phyloP scores from a whole-genome alignment of 2,797 vertebrate genomes.

The Australoheros facetus region DNA sequence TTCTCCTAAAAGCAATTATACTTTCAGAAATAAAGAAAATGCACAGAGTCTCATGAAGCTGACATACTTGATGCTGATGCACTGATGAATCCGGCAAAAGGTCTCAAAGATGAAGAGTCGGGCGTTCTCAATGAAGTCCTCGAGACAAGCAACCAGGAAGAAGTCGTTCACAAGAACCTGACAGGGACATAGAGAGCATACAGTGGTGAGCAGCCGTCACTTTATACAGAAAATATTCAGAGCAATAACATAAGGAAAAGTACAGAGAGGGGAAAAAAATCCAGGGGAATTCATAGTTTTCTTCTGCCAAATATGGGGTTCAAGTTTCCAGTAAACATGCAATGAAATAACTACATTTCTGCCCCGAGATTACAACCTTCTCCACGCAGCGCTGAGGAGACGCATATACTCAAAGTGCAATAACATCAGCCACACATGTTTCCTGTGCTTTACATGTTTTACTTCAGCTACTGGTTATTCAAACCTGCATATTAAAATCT shows the following conservation, averaged over 20 bases:
- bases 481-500: neutral
- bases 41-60: neutral
- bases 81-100: constrained; percentile 97
- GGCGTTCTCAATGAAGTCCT: constrained; percentile 98
- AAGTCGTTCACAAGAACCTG: constrained; percentile 99
- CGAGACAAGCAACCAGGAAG: constrained; percentile 95
- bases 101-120: constrained; percentile 98
- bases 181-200: constrained; percentile 3
- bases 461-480: neutral
- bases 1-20: neutral
- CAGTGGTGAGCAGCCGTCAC: neutral
- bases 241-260: neutral
- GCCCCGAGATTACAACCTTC: neutral
- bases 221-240: too few relatives aligned
- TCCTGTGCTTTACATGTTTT: neutral
- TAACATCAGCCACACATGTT: neutral
- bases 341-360: neutral
- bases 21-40: neutral
- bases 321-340: neutral
- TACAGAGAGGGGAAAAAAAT: too few relatives aligned
- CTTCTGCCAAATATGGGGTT: neutral
- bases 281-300: neutral
- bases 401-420: neutral
- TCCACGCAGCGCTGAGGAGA: neutral
- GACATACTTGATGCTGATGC: constrained; percentile 94